Percentiles rank a stretch among this genome's conserved stretches.
phyloP scores from a whole-genome alignment of 2,888 invertebrate species.

The Poecilus cupreus region DNA sequence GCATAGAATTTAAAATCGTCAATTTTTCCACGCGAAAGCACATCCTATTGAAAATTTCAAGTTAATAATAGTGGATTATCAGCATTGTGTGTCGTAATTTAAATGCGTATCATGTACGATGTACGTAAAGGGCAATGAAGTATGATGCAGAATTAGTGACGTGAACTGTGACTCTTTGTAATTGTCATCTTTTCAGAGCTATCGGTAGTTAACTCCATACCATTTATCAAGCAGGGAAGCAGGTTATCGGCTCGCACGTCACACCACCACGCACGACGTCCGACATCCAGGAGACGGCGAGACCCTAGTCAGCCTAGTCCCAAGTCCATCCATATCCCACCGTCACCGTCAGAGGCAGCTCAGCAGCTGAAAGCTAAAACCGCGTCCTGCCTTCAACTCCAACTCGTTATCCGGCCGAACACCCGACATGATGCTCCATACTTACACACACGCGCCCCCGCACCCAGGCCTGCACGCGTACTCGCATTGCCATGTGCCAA shows the following conservation, averaged over 20 bases:
- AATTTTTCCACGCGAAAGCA: neutral
- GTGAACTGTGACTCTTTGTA: constrained; percentile 27
- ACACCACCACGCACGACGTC: constrained; percentile 16
- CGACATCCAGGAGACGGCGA: neutral
- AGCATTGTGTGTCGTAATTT: neutral
- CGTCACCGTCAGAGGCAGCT: neutral
- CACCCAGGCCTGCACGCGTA: neutral
- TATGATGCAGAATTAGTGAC: neutral
- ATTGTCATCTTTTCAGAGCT: constrained; percentile 51
- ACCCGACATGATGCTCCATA: neutral
- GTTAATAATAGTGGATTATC: neutral
- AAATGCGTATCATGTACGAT: neutral
- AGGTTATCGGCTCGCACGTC: constrained; percentile 53
- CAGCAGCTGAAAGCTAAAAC: neutral
- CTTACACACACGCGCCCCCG: neutral
- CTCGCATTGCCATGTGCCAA: neutral
- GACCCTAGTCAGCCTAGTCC: neutral
- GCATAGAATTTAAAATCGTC: no score
- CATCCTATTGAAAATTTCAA: neutral
- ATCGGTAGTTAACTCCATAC: constrained; percentile 48
- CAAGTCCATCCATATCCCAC: constrained; percentile 16
- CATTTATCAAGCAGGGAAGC: constrained; percentile 50
- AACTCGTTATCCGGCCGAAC: neutral
- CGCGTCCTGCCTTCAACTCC: neutral
- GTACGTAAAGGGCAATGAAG: neutral